Evolutionary conservation across 1,140 invertebrate genomes (phyloP), one percentile per base, ranked within the genome.

Genomic region (Atta colombica): DNA sequence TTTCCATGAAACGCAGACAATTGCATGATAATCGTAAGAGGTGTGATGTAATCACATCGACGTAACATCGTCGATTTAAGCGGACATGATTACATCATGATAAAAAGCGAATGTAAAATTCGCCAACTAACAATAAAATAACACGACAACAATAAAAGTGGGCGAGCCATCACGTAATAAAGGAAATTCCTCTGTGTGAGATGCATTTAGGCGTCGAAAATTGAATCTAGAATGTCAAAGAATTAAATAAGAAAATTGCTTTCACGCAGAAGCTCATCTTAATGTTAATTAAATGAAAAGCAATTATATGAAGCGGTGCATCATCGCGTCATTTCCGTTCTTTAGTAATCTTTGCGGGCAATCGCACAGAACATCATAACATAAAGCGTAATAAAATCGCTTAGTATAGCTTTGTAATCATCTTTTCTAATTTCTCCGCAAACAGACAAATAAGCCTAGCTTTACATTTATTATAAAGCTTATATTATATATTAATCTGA

Each of bases 61-160:
- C 53, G 25, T 53, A n/a, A 45, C 21, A 25, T 35, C n/a, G 21
- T 31, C 28, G 21, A 31, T 53, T 21, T 39, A 25, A 69, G 6
- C 51, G 66, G 45, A n/a, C 31, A 49, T 10, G 21, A 80, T n/a
- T 66, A 14, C 63, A 45, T 58, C 60, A 21, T 5, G 25, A 75
- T 66, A 80, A 86, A 86, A 77, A 25, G 39, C 35, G 14, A 75
- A 61, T 85, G 51, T 58, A 21, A 18, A 75, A 55, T 21, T 8
- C 74, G 71, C 74, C 1, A 75, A 86, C n/a, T 28, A 2, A 2
- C 14, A 68, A 85, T 89, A 80, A 66, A 75, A 16, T 8, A 7
- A 8, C 53, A 16, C 12, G 25, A 84, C 14, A 39, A 84, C 14
- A 39, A 85, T 85, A 65, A 85, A 85, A 49, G 45, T 39, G 35